These are phyloP conservation scores for Cephus rjabovi DNA, from an alignment of 2,888 invertebrate species.

Conservation along the genomic window DNA sequence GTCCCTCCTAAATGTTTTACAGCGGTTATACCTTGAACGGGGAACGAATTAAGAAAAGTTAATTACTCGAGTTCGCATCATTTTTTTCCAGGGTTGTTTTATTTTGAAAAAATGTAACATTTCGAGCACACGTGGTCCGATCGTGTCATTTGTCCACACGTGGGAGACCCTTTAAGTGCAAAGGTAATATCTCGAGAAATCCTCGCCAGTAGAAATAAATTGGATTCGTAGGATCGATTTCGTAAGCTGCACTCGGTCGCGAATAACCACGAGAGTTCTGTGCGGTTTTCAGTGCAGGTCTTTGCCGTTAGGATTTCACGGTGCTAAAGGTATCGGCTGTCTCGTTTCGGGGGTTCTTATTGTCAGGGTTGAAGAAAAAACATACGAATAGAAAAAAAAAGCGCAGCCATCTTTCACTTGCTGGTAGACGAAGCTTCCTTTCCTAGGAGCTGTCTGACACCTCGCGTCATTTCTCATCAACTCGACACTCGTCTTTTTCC, in stretches of 20 bases:
- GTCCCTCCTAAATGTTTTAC: background rate
- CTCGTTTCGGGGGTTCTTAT: background rate
- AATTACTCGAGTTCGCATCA: too few species aligned
- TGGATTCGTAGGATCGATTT: background rate
- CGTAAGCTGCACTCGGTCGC: background rate
- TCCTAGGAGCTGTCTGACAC: too few species aligned
- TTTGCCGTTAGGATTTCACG: background rate
- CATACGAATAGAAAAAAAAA: background rate
- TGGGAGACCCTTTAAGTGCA: background rate
- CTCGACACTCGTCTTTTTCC: background rate
- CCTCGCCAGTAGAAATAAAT: conserved; percentile 2
- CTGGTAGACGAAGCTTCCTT: background rate
- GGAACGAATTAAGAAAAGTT: background rate
- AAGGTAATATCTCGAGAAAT: conserved; percentile 4
- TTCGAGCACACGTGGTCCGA: background rate
- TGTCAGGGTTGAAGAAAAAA: background rate
- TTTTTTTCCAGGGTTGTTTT: background rate
- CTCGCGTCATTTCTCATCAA: too few species aligned
- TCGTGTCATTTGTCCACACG: background rate
- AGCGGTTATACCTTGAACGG: background rate
- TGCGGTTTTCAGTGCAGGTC: background rate
- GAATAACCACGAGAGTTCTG: background rate
- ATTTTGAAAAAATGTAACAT: background rate
- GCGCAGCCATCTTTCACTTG: background rate
- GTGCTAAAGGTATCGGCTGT: background rate